Evolutionary conservation across 2,797 vertebrate genomes (phyloP), one percentile per base, ranked within the genome.

Genomic region (Paramormyrops hopkinsi): DNA sequence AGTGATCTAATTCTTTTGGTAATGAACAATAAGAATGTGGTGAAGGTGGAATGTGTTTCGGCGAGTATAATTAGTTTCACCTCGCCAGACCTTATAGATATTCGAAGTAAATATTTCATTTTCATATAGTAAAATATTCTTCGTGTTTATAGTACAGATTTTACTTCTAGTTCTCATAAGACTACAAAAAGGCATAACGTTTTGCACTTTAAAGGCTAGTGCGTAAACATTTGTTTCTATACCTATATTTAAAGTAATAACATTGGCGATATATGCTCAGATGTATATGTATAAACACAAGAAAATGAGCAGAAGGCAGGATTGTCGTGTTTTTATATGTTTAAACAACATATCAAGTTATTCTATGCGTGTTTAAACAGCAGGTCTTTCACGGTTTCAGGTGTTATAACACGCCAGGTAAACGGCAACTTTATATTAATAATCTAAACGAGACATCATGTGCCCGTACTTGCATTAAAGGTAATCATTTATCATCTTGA

Each of bases 381-480:
- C 90, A 37, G 59, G 19, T 84, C 73, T 92, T 76, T 90, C 85
- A 91, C 91, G 48, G 44, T 88, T 92, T 90, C 90, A 90, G 88
- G 85, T 79, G 88, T 86, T 37, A 44, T 84, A 46, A 84, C 44
- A 48, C 22, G 82, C 46, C 19, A 84, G 82, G 82, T 25, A 84
- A 46, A 48, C 41, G 41, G 46, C 46, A 84, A 46, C 44, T 44
- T 44, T 22, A 48, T 46, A 82, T 82, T 82, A 48, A 82, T 46
- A 59, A 82, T 82, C 44, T 82, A 22, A 19, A 48, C 44, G 76
- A 69, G 53, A 48, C 51, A 69, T 85, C 6, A 29, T 33, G 37
- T 86, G 37, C 53, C 79, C 33, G 22, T 86, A 82, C 56, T 46
- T 83, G 86, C 51, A 59, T 86, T 88, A 59, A 76, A 87, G 90